Evolutionary conservation across 2,888 invertebrate species (phyloP), one percentile per base, ranked within the genome.

Genomic region (Philereme vetulata): DNA sequence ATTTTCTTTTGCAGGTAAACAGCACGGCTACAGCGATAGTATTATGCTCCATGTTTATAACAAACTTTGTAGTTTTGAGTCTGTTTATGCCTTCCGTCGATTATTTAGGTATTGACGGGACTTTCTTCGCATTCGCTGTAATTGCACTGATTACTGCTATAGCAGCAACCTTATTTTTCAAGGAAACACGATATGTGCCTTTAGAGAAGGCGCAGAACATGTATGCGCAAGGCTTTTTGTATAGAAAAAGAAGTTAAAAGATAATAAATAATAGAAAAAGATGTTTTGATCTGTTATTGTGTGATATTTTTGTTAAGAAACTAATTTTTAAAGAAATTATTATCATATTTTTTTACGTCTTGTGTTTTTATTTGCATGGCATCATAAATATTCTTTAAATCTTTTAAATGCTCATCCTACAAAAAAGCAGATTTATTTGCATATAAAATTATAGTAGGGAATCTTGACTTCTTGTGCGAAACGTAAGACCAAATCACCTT

Each of bases 131-230:
- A 5, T 88, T 84, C 57, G 68, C 82, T 3, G 21, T 60, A 1
- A 72, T 81, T 0, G 74, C 81, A 33, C 56, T 72, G 0, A 3
- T 75, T 0, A 66, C 79, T 0, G 75, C 79, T 1, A n/a, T 80
- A 0, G 54, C 81, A 33, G 62, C 81, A 0, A 68, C 74, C 38
- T 68, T 84, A 2, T 65, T 73, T 7, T 76, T 87, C 47, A 85
- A 84, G 9, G 90, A 90, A 66, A 90, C 90, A 0, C 83, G 81
- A 55, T 78, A 78, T 0, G 71, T 80, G 32, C 74, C 80, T 0
- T 64, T 83, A 7, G 77, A 84, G 58, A 67, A 66, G 4, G 77
- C 87, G 8, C 70, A 84, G 43, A 53, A 64, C 5, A 74, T 74
- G 72, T 82, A 72, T 56, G 74, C 71, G 32, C 40, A 66, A 32